Evolutionary conservation across 2,113 vertebrate genomes (phyloP), one percentile per base, ranked within the genome.

Genomic region (Hemichromis elongatus): DNA sequence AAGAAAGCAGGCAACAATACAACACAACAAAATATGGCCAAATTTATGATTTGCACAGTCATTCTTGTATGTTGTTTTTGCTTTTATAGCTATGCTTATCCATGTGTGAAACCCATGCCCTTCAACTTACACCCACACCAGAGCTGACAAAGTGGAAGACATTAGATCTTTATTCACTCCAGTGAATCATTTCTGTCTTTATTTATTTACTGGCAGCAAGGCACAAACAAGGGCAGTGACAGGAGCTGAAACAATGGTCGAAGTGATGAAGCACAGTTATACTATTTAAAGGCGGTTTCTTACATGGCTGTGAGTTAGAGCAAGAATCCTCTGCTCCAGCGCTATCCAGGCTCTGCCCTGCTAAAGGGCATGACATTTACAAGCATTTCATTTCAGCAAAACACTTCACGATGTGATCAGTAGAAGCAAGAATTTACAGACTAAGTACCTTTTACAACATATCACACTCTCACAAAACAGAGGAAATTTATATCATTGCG

Each of bases 321-420:
- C 77, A 81, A 66, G 80, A 80, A 66, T 40, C 28, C 77, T 73
- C 68, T 85, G 78, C 63, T 55, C 59, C 14, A 10, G 28, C 56
- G 54, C 63, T 54, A 81, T 79, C 83, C 52, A 83, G 61, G 54
- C 59, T 11, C 24, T 77, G 21, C 0, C 14, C 30, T 63, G 82
- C n/a, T 37, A 86, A 91, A 93, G 88, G 88, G 80, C 87, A 85
- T 70, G 85, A 30, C 88, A 93, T 90, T 91, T 91, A 84, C 61
- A 75, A 9, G 61, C 68, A 66, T 83, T 85, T 79, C 56, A 63
- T 70, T 75, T 77, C 26, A 56, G n/a, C 66, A 73, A 56, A 59
- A 79, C 45, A 75, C 78, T 35, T 75, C 70, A 19, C 18, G 21
- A 45, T 45, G 80, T 52, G 54, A 84, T 84, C 52, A 66, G 54